These are phyloP conservation scores for Plodia interpunctella DNA, from an alignment of 1,140 invertebrate species.

Conservation along the genomic window DNA sequence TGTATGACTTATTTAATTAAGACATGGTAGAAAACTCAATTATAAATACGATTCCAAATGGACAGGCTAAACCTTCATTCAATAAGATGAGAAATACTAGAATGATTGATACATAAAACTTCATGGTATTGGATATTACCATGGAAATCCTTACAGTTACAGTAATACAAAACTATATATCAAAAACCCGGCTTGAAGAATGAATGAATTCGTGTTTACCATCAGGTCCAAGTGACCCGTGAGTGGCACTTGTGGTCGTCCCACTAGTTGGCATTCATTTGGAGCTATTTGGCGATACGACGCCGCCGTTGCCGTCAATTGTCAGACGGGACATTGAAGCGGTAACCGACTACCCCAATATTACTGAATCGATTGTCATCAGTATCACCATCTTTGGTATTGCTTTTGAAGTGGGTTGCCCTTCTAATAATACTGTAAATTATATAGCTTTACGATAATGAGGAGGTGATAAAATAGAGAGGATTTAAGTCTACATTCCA, in stretches of 20 bases:
- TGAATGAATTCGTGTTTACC: neutral
- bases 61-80: too few species aligned
- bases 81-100: too few species aligned
- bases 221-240: neutral
- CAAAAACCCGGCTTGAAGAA: too few species aligned
- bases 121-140: too few species aligned
- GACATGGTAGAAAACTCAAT: too few species aligned
- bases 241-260: too few species aligned
- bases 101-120: too few species aligned
- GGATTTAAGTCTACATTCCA: neutral
- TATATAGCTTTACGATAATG: neutral
- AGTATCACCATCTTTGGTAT: neutral
- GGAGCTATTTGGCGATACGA: neutral
- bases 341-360: neutral
- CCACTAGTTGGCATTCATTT: conserved; percentile 1
- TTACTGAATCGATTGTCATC: conserved; percentile 2
- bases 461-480: neutral
- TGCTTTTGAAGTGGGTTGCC: neutral
- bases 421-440: neutral
- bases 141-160: too few species aligned
- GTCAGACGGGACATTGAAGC: neutral
- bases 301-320: neutral
- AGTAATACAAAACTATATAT: too few species aligned
- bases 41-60: too few species aligned
- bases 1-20: too few species aligned